phyloP scores from a whole-genome alignment of 2,888 invertebrate genomes.

The Allophyes oxyacanthae region DNA sequence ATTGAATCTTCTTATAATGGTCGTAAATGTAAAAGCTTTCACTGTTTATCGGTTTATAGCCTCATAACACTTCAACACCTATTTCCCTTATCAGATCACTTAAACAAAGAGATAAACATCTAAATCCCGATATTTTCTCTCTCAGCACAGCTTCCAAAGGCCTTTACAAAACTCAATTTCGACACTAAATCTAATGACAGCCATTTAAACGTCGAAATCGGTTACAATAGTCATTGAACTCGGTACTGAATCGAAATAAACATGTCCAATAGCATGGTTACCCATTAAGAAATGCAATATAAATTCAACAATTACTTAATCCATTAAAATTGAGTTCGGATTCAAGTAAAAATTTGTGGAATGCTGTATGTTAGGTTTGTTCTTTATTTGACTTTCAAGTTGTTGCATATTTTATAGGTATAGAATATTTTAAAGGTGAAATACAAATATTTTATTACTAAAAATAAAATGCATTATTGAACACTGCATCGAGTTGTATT shows the following conservation, averaged over 20 bases:
- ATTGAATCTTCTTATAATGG: too few relatives aligned
- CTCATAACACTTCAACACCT: background rate
- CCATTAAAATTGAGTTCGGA: slow-evolving; percentile 34
- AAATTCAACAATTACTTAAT: slow-evolving; percentile 45
- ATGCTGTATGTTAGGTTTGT: slow-evolving; percentile 27
- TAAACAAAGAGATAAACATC: slow-evolving; percentile 15
- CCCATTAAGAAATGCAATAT: slow-evolving; percentile 39
- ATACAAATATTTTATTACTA: too few relatives aligned
- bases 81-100: slow-evolving; percentile 21
- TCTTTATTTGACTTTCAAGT: slow-evolving; percentile 16
- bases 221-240: slow-evolving; percentile 30
- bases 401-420: background rate
- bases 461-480: too few relatives aligned
- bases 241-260: slow-evolving; percentile 46
- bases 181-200: slow-evolving; percentile 36
- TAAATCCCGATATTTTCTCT: slow-evolving; percentile 13
- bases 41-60: slow-evolving; percentile 1
- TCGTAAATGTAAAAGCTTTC: too few relatives aligned
- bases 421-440: background rate
- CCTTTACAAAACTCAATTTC: slow-evolving; percentile 28
- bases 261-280: slow-evolving; percentile 30
- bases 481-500: background rate
- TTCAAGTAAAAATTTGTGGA: slow-evolving; percentile 34
- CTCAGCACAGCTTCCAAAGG: slow-evolving; percentile 16
- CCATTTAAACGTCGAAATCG: slow-evolving; percentile 45